Percentiles rank a stretch among this genome's conserved stretches.
Conservation (phyloP, 2,113 vertebrate species). For the Lynx canadensis region DNA sequence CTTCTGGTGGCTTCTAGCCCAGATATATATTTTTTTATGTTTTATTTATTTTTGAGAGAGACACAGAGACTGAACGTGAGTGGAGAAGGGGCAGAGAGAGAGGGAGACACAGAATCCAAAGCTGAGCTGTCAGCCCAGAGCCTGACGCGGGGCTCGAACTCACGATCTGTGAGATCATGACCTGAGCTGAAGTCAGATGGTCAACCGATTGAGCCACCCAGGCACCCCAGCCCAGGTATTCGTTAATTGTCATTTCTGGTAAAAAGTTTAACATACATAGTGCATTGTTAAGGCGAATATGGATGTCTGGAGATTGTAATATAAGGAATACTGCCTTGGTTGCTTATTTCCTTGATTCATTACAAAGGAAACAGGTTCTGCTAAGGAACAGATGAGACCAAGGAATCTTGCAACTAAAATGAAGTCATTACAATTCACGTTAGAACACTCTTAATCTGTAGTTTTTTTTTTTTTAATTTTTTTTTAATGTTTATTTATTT, state of each 20-base stretch:
- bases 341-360: conserved; percentile 8
- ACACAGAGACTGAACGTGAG: too few species aligned
- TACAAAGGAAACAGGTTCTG: conserved; percentile 14
- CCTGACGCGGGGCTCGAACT: too few species aligned
- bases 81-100: too few species aligned
- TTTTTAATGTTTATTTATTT: too few species aligned
- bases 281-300: not conserved
- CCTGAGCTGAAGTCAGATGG: too few species aligned
- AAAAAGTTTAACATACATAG: not conserved
- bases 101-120: too few species aligned
- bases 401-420: not conserved
- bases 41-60: too few species aligned
- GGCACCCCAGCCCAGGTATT: not conserved
- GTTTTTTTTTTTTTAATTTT: not conserved
- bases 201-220: too few species aligned
- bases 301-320: not conserved
- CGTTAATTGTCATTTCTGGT: conserved; percentile 19
- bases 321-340: not conserved
- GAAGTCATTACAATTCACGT: not conserved
- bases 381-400: not conserved
- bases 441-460: not conserved
- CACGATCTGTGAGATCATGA: too few species aligned
- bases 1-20: not conserved
- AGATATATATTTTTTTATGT: not conserved
- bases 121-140: too few species aligned